Conservation (phyloP, 2,888 invertebrate species). For the Cheilosia pagana region DNA sequence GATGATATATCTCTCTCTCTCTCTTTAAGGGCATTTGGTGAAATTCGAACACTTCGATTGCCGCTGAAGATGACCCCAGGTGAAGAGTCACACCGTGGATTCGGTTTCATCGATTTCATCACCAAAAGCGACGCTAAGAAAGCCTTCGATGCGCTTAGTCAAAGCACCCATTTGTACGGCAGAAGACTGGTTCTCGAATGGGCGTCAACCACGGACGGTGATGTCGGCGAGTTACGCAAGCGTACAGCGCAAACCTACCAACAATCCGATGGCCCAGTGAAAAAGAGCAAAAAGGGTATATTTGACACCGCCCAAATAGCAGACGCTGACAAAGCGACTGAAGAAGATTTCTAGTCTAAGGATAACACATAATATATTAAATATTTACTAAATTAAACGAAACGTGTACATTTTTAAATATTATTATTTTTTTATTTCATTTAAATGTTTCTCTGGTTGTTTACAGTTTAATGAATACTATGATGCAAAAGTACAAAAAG, state of each 20-base stretch:
- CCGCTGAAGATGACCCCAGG: conserved; percentile 94
- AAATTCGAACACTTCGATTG: conserved; percentile 93
- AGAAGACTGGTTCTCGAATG: conserved; percentile 97
- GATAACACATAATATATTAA: conserved; percentile 73
- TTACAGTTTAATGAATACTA: conserved; percentile 57
- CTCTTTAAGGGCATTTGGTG: conserved; percentile 92
- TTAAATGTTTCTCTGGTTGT: conserved; percentile 57
- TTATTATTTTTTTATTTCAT: conserved; percentile 53
- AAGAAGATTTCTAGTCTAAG: conserved; percentile 74
- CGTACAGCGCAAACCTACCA: conserved; percentile 90
- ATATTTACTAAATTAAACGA: conserved; percentile 58
- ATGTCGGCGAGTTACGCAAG: conserved; percentile 92
- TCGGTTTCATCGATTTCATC: conserved; percentile 97
- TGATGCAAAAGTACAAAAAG: conserved; percentile 71
- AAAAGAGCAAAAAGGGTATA: conserved; percentile 83
- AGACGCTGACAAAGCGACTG: conserved; percentile 73
- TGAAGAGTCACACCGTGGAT: conserved; percentile 93
- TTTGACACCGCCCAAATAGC: conserved; percentile 80
- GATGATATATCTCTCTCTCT: not conserved
- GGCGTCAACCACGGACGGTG: conserved; percentile 87
- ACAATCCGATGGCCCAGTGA: conserved; percentile 80
- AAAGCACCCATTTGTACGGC: conserved; percentile 99
- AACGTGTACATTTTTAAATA: conserved; percentile 67
- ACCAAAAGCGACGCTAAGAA: conserved; percentile 96
- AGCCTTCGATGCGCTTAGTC: conserved; percentile 96